Evolutionary conservation across 1,140 invertebrate genomes (phyloP), one percentile per base, ranked within the genome.

Genomic region (Drosophila subpulchrella): DNA sequence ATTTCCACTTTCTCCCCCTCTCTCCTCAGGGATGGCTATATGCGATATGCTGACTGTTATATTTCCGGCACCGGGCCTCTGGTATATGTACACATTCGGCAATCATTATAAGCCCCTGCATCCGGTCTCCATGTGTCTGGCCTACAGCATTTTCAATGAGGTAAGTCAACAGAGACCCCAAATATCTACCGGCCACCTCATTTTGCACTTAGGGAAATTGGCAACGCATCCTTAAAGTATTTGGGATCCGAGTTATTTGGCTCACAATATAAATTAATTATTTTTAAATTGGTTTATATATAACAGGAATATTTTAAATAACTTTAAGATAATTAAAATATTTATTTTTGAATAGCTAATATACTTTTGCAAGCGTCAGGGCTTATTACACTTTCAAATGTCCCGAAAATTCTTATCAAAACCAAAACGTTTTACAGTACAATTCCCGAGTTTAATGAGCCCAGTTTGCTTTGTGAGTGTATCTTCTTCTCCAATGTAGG

Each of bases 31-130:
- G 5, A 98, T 99, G 97, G 98, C 98, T 0, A 94, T 99, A 1
- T 97, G 96, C 67, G 98, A 99, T 93, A 96, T 98, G 95, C 95
- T 98, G 86, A 98, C 98, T 0, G 95, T 98, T 76, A 93, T 98
- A 15, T 96, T 97, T 90, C 97, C 97, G 1, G 95, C 97, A 2
- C 97, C 97, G 0, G 96, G 97, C 94, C 93, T 97, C 11, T 95
- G 97, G 90, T 97, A 98, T 92, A 97, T 98, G 95, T 98, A 97
- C 93, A 97, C 97, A 6, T 95, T 98, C 63, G 96, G 96, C 30
- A 96, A 97, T 92, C 96, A 97, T 84, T 95, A 95, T 89, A 96
- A 96, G 85, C 96, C 96, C 0, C 90, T 97, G 63, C 94, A 94
- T 72, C 96, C 96, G 1, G 93, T 95, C 0, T 93, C 94, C 17